These are phyloP conservation scores for Globodera ellingtonae DNA, from an alignment of 1,140 invertebrate genomes.

Conservation along the genomic window DNA sequence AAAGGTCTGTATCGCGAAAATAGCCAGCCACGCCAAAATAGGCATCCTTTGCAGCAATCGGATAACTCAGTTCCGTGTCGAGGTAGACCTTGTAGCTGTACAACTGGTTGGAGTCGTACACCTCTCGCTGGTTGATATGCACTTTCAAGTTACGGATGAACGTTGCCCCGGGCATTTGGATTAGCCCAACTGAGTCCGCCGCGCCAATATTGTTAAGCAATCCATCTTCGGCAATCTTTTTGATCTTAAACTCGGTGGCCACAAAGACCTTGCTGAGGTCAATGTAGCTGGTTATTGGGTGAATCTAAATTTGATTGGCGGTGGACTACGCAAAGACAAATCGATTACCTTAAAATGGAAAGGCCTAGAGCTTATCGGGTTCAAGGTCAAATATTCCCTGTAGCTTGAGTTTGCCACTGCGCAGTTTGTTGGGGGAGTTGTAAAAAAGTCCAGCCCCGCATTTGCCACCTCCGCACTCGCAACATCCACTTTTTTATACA, in stretches of 20 bases:
- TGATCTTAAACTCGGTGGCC: neutral
- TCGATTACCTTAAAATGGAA: neutral
- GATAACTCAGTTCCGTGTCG: neutral
- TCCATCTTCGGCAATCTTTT: neutral
- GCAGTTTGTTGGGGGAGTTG: neutral
- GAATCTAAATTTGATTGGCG: neutral
- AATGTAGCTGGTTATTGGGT: constrained; percentile 5
- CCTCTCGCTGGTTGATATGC: constrained; percentile 12
- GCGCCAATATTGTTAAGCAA: neutral
- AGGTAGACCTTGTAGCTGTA: constrained; percentile 5
- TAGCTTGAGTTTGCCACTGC: neutral
- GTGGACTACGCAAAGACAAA: no score
- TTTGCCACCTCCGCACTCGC: constrained; percentile 4
- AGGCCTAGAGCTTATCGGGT: neutral
- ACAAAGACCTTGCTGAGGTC: constrained; percentile 7
- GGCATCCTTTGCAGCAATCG: neutral
- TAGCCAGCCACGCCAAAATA: neutral
- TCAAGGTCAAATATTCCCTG: neutral
- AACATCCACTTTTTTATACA: constrained; percentile 12
- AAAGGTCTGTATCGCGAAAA: neutral
- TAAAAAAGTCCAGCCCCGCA: neutral
- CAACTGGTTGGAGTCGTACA: constrained; percentile 16
- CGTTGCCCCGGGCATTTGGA: neutral
- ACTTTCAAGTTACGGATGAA: neutral
- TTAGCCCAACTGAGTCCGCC: neutral